Conservation (phyloP, 2,113 vertebrate genomes). For the Phylloscopus trochilus region DNA sequence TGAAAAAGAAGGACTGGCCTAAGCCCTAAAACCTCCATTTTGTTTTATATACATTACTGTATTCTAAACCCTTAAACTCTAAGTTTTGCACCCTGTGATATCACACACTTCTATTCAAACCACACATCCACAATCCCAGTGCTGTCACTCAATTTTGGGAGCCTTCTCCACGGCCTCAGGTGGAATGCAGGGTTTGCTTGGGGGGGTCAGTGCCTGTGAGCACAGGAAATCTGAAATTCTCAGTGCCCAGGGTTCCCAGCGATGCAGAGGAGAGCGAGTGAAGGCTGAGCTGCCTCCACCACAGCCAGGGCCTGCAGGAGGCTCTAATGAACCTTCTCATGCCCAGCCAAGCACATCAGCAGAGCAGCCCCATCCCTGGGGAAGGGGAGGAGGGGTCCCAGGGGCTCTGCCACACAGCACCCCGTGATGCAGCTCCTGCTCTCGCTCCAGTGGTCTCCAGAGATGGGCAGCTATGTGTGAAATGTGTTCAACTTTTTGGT, state of each 20-base stretch:
- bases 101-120: too few relatives aligned
- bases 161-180: too few relatives aligned
- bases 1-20: background rate
- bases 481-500: background rate
- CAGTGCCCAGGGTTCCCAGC: too few relatives aligned
- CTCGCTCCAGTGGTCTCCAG: background rate
- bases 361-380: background rate
- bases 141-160: too few relatives aligned
- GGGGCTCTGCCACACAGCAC: background rate
- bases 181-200: too few relatives aligned
- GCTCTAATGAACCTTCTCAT: background rate
- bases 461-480: slow-evolving; percentile 25
- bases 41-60: background rate
- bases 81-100: background rate
- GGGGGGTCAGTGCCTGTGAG: background rate
- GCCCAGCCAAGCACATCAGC: background rate
- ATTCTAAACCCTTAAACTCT: background rate
- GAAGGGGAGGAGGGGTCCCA: background rate
- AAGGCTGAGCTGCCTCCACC: background rate
- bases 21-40: background rate
- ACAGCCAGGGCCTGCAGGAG: background rate
- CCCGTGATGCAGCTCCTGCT: background rate
- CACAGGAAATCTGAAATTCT: background rate
- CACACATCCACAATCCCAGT: too few relatives aligned
- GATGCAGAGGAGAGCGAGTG: fast-evolving